Conservation (phyloP, 2,113 vertebrate species). For the Myrmecobius fasciatus region DNA sequence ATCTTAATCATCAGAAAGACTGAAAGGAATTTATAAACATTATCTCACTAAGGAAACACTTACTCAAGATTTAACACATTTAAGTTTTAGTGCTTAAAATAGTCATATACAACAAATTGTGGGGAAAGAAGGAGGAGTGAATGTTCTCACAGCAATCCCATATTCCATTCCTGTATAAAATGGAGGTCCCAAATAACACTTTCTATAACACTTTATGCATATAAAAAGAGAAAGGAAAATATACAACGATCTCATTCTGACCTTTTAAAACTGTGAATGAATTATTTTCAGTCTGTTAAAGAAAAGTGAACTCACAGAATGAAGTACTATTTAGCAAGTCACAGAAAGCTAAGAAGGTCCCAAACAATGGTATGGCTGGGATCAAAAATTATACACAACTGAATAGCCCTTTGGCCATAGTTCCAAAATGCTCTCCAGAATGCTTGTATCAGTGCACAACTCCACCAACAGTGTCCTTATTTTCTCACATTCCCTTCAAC, state of each 20-base stretch:
- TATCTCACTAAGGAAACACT: conserved; percentile 33
- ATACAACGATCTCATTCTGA: conserved; percentile 36
- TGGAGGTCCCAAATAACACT: conserved; percentile 30
- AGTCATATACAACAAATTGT: conserved; percentile 16
- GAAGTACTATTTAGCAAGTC: not conserved
- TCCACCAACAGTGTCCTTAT: not conserved
- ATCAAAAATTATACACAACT: not conserved
- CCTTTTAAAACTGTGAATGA: conserved; percentile 55
- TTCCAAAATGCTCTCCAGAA: not conserved
- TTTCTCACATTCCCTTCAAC: not conserved
- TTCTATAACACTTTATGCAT: conserved; percentile 17
- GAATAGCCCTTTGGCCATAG: not conserved
- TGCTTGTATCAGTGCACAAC: not conserved
- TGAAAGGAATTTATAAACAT: conserved; percentile 4
- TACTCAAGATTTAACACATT: conserved; percentile 40
- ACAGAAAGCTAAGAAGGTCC: not conserved
- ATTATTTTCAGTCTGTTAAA: conserved; percentile 50
- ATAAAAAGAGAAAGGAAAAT: conserved; percentile 43
- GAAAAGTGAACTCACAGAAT: conserved; percentile 34
- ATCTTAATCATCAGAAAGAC: conserved; percentile 27
- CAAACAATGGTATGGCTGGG: not conserved
- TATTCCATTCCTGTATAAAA: conserved; percentile 29
- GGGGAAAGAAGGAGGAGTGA: conserved; percentile 21
- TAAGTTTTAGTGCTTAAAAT: conserved; percentile 53
- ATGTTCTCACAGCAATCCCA: conserved; percentile 23